Conservation (phyloP, 2,113 vertebrate genomes). For the Myiopsitta monachus region DNA sequence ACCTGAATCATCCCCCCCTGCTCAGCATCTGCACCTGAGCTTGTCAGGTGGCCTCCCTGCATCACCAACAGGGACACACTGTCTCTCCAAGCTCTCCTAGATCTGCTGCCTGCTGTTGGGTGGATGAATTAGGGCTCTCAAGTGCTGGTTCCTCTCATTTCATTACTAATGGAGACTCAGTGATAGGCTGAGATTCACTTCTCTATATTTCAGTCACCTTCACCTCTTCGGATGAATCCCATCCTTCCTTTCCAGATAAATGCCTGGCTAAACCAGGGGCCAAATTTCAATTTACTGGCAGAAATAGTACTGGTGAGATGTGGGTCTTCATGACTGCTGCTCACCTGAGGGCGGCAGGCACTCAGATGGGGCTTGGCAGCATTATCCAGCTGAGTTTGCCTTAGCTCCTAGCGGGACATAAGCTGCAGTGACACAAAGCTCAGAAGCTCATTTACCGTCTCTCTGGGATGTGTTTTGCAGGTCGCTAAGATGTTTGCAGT, state of each 20-base stretch:
- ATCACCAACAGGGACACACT: accelerated
- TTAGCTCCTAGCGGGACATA: neutral
- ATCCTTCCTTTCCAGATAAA: neutral
- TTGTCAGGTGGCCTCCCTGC: neutral
- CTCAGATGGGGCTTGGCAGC: neutral
- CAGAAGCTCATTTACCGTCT: neutral
- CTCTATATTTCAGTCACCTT: neutral
- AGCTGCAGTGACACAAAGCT: conserved; percentile 6
- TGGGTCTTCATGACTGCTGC: neutral
- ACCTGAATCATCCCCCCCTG: neutral
- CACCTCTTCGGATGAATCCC: neutral
- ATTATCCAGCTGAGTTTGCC: neutral
- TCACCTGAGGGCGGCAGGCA: neutral
- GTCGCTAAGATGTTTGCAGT: neutral
- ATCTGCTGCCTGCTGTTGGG: neutral
- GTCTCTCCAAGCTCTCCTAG: accelerated
- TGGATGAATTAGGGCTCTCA: neutral
- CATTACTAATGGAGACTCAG: neutral
- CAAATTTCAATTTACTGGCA: neutral
- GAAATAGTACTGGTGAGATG: neutral
- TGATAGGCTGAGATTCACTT: neutral
- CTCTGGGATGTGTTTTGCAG: conserved; percentile 18
- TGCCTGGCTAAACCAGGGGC: neutral
- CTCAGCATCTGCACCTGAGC: neutral
- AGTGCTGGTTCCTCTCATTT: neutral